phyloP scores from a whole-genome alignment of 2,888 invertebrate genomes.

The Drosophila nigricruria region DNA sequence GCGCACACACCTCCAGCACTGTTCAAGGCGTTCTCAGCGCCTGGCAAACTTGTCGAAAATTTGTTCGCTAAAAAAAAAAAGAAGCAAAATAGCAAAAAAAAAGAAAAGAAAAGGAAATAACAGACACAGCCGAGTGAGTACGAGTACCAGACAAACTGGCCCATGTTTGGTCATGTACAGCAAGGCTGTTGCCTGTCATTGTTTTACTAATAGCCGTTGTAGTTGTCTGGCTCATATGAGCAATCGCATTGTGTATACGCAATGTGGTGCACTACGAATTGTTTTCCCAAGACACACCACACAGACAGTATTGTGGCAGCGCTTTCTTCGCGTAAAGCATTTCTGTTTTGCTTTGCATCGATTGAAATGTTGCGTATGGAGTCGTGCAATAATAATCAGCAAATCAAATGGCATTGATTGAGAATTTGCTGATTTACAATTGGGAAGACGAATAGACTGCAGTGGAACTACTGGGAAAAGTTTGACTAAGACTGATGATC shows the following conservation, averaged over 20 bases:
- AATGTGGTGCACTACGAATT: constrained; percentile 29
- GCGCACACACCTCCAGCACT: constrained; percentile 44
- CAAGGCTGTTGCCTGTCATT: constrained; percentile 76
- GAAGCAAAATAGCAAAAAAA: constrained; percentile 10
- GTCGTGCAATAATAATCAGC: constrained; percentile 1
- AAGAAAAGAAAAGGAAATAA: not conserved
- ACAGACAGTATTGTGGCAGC: not conserved
- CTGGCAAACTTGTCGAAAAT: constrained; percentile 76
- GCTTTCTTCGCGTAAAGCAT: not conserved
- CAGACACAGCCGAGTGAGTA: constrained; percentile 36
- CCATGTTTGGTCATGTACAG: constrained; percentile 74
- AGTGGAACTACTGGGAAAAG: not conserved
- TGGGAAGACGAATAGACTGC: not conserved
- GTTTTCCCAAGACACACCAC: constrained; percentile 2
- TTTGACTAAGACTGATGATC: not conserved
- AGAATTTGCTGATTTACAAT: not conserved
- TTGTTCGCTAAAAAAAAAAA: constrained; percentile 56
- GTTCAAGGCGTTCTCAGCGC: constrained; percentile 57
- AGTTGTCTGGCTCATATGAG: constrained; percentile 64
- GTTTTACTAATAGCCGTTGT: constrained; percentile 76
- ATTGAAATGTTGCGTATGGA: constrained; percentile 2
- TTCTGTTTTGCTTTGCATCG: not conserved
- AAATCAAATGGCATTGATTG: constrained; percentile 1
- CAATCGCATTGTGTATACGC: constrained; percentile 63
- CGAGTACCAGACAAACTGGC: constrained; percentile 61